A percentile compares a stretch with the other conserved stretches of the same genome.
These are phyloP conservation scores for Sebastes iracundus DNA, from an alignment of 2,797 vertebrate species.

Conservation along the genomic window DNA sequence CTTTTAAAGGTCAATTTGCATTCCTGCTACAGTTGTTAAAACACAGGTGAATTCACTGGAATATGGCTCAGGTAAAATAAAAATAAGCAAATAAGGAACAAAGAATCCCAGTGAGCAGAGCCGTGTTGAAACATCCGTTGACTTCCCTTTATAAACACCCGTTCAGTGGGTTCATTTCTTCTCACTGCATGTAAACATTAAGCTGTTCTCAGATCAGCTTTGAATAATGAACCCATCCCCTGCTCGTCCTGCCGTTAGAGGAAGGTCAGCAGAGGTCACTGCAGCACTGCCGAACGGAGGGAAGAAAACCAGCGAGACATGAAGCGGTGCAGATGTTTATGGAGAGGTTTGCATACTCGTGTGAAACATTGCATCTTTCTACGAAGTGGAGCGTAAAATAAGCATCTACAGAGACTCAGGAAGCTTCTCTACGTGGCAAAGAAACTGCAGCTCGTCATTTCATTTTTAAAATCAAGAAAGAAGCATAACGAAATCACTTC, in stretches of 20 bases:
- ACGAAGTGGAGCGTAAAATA: slow-evolving; percentile 12
- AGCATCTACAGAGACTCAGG: neutral
- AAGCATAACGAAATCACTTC: neutral
- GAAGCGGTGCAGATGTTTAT: slow-evolving; percentile 26
- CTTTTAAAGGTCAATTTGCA: neutral
- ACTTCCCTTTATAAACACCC: neutral
- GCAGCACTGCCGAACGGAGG: neutral
- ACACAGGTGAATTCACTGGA: neutral
- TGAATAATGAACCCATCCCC: neutral
- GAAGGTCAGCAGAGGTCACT: slow-evolving; percentile 23
- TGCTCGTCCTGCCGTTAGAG: slow-evolving; percentile 11
- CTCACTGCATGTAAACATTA: slow-evolving; percentile 37
- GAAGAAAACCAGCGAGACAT: slow-evolving; percentile 2
- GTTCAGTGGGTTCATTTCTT: neutral
- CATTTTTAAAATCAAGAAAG: neutral
- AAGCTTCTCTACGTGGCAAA: slow-evolving; percentile 8
- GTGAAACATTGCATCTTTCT: slow-evolving; percentile 23
- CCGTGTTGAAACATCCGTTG: neutral
- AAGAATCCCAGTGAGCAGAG: neutral
- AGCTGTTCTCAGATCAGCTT: neutral
- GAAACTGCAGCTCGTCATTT: neutral
- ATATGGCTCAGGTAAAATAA: neutral
- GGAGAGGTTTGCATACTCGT: neutral
- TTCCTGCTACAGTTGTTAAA: neutral
- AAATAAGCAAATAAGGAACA: neutral